Base-by-base conservation (phyloP, 2,888 invertebrate genomes). In the Nezara viridula region DNA sequence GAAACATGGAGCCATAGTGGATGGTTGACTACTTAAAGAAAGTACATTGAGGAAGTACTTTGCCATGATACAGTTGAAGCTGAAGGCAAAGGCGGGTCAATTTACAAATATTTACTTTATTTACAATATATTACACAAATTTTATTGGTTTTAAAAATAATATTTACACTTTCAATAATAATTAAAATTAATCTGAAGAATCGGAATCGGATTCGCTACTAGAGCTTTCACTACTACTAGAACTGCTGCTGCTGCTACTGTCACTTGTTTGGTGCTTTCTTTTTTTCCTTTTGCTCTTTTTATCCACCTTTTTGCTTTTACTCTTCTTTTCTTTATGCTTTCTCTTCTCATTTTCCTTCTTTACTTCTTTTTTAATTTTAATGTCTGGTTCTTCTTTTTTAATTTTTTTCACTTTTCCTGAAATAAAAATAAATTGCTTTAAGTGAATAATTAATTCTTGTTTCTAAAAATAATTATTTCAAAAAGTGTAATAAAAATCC, bases 201-300 rank as follows among this genome's bases (percentile, higher is more conserved):
- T 86, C 49, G n/a, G 86, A 86, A 86, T 49, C 86, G 37, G 86
- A 86, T 37, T 37, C 47, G 32, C 86, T 86, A 14, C 55, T 55
- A 19, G 44, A 47, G 19, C 86, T 86, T n/a, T 44, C 81, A 16
- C 60, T 86, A 37, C 86, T 86, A 37, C 85, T 81, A 37, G 21
- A 47, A 32, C 73, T 88, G 1, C n/a, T 27, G 14, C 60, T 60
- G 24, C 73, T 86, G 9, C 49, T 66, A 7, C 44, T 44, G 5
- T 44, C 44, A 44, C 85, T 89, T 27, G 10, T 85, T 12, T 47
- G 21, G 44, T 52, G 60, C 16, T 86, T 89, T 50, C 77, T 73
- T 16, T 52, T 88, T 50, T 50, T 85, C 49, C n/a, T 88, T 85
- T 88, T 50, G 37, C 24, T 55, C 60, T 88, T 88, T 52, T 88